These are phyloP conservation scores for Lathamus discolor DNA, from an alignment of 2,113 vertebrate species.

Conservation along the genomic window DNA sequence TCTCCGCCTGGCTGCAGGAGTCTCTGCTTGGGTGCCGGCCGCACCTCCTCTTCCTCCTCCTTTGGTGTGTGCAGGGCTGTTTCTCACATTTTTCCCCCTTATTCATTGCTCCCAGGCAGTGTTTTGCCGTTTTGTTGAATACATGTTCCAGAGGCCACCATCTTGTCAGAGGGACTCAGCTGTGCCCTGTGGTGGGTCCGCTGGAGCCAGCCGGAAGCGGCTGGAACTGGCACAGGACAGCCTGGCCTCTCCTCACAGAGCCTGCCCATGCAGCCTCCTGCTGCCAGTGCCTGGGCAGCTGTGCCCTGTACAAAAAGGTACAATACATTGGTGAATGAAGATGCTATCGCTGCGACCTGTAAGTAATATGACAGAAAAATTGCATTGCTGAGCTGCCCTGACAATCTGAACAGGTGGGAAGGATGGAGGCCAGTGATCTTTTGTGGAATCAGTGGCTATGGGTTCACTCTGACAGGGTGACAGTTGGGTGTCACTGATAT, in stretches of 20 bases:
- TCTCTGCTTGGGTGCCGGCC: fast-evolving
- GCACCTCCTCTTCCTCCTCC: not conserved
- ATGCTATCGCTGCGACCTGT: not conserved
- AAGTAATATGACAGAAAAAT: not conserved
- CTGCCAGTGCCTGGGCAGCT: not conserved
- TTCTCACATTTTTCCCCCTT: not conserved
- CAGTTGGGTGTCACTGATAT: not conserved
- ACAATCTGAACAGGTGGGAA: not conserved
- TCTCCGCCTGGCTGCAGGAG: fast-evolving
- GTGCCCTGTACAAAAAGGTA: not conserved
- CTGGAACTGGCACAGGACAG: fast-evolving
- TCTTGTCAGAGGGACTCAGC: not conserved
- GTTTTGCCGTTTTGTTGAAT: not conserved
- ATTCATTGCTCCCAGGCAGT: not conserved
- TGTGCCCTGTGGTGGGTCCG: fast-evolving
- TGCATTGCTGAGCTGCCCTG: not conserved
- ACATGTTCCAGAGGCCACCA: not conserved
- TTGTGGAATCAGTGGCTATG: too few relatives aligned
- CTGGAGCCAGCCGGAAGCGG: fast-evolving
- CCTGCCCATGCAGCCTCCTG: not conserved
- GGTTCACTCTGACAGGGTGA: not conserved
- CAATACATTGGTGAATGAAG: not conserved
- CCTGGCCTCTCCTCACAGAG: not conserved
- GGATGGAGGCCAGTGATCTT: not conserved
- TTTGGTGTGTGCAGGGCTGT: not conserved